phyloP scores from a whole-genome alignment of 1,140 invertebrate genomes.

The Neodiprion fabricii region DNA sequence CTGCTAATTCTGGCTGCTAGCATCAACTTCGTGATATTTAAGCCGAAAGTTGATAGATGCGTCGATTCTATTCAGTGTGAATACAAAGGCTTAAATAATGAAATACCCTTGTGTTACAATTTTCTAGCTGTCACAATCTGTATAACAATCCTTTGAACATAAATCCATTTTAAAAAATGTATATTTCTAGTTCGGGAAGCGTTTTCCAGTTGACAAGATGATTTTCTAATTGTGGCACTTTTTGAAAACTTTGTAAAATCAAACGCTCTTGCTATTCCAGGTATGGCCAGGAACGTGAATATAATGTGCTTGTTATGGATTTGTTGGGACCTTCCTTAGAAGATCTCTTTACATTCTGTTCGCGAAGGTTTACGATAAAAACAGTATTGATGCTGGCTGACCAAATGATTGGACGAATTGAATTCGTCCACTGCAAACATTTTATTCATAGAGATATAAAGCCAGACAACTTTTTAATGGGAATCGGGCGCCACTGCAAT shows the following conservation, averaged over 20 bases:
- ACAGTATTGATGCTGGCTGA: constrained; percentile 97
- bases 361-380: constrained; percentile 95
- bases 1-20: no score
- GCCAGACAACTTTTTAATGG: constrained; percentile 99
- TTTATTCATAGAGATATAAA: constrained; percentile 98
- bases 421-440: constrained; percentile 94
- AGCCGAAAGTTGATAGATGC: no score
- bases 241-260: background rate
- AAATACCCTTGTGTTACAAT: no score
- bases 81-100: no score
- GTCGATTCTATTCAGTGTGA: no score
- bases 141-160: no score
- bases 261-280: constrained; percentile 58
- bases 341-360: constrained; percentile 97
- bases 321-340: constrained; percentile 93
- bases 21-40: no score
- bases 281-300: constrained; percentile 91
- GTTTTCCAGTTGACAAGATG: no score
- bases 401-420: constrained; percentile 90
- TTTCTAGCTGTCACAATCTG: no score
- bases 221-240: no score
- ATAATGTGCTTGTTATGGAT: constrained; percentile 97
- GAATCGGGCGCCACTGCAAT: constrained; percentile 94
- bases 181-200: no score
- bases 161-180: no score